A percentile compares a stretch with the other conserved stretches of the same genome.
These are phyloP conservation scores for Pseudopleuronectes americanus DNA, from an alignment of 2,797 vertebrate species.

Conservation along the genomic window DNA sequence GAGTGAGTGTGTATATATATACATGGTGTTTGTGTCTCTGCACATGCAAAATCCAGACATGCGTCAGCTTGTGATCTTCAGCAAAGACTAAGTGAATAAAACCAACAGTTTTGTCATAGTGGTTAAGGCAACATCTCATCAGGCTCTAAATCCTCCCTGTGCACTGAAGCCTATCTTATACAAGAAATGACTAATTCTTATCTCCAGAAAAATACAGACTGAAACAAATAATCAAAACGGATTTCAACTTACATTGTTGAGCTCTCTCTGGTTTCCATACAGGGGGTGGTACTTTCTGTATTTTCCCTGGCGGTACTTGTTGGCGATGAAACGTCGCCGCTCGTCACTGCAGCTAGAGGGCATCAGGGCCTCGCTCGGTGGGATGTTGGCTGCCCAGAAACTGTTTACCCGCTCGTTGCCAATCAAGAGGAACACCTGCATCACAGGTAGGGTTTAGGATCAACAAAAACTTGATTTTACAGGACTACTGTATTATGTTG, in stretches of 20 bases:
- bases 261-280: constrained; percentile 92
- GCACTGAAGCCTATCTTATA: no score
- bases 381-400: constrained; percentile 96
- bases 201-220: background rate
- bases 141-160: no score
- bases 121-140: no score
- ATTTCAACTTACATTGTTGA: constrained; percentile 87
- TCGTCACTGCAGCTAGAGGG: constrained; percentile 84
- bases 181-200: no score
- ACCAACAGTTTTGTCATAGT: no score
- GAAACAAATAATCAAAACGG: background rate
- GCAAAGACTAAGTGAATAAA: no score
- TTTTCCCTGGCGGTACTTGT: constrained; percentile 95
- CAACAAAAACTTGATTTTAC: no score
- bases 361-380: constrained; percentile 91
- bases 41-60: no score
- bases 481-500: background rate
- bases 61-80: no score
- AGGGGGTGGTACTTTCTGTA: constrained; percentile 94
- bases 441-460: constrained; percentile 28
- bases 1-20: no score
- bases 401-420: constrained; percentile 88
- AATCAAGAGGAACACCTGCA: constrained; percentile 88
- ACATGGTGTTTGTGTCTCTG: no score
- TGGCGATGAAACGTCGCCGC: constrained; percentile 85